Conservation (phyloP, 2,797 vertebrate species). For the Tapera naevia region DNA sequence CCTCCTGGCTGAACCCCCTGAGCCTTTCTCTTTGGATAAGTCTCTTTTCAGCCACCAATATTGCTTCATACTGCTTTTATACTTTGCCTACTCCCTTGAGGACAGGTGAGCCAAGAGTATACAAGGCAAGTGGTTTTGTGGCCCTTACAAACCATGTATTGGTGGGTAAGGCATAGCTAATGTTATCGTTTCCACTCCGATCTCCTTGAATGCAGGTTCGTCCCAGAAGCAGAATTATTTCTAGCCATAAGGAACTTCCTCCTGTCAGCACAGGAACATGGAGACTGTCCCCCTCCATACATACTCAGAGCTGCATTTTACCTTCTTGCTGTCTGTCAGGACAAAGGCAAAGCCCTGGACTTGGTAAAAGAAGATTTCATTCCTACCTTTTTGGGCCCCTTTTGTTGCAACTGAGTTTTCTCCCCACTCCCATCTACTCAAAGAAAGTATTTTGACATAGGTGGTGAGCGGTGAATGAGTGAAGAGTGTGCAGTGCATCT, state of each 20-base stretch:
- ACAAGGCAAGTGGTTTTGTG: not conserved
- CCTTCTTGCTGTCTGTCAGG: constrained; percentile 87
- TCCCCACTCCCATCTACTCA: not conserved
- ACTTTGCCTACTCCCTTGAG: constrained; percentile 81
- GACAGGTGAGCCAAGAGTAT: constrained; percentile 82
- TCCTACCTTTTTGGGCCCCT: not conserved
- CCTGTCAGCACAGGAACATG: constrained; percentile 80
- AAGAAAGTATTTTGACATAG: constrained; percentile 17
- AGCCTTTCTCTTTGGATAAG: constrained; percentile 73
- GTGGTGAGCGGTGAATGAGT: not conserved
- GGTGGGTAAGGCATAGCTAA: not conserved
- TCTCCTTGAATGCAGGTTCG: constrained; percentile 80
- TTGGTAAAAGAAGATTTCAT: constrained; percentile 74
- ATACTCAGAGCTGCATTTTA: constrained; percentile 87
- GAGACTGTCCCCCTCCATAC: constrained; percentile 69
- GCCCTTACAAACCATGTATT: not conserved
- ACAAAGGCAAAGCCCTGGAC: constrained; percentile 77
- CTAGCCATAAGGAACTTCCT: constrained; percentile 82
- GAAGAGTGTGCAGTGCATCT: not conserved
- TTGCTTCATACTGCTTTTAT: constrained; percentile 84
- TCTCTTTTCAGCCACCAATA: constrained; percentile 81
- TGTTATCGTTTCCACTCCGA: not conserved
- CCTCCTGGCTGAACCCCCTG: constrained; percentile 78
- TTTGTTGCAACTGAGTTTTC: not conserved
- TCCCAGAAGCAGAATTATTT: constrained; percentile 85